Evolutionary conservation across 1,140 invertebrate genomes (phyloP).

Genomic region (Drosophila dunni): DNA sequence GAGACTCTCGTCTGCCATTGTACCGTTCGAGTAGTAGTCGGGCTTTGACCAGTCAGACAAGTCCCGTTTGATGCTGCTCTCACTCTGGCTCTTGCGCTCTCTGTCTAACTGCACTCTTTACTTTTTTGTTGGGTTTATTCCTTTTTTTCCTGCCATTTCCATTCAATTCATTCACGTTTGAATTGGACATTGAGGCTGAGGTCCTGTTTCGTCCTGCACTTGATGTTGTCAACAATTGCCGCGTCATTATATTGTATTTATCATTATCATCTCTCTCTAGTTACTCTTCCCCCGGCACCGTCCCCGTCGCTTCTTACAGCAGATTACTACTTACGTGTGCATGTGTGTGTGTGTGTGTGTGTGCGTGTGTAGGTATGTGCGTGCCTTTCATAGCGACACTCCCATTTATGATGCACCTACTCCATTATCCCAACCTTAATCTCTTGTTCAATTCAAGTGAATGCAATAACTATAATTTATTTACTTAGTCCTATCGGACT

Average conservation of each 20-base stretch:
- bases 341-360: constrained; percentile 14
- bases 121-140: neutral
- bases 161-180: constrained; percentile 29
- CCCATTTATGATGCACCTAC: constrained; percentile 17
- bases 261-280: constrained; percentile 66
- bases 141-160: neutral
- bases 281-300: neutral
- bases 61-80: constrained; percentile 5
- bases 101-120: neutral
- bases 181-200: neutral
- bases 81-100: neutral
- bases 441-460: constrained; percentile 8
- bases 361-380: constrained; percentile 4
- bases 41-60: constrained; percentile 57
- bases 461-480: neutral
- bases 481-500: neutral
- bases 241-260: constrained; percentile 80
- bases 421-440: neutral
- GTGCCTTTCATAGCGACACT: neutral
- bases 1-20: constrained; percentile 50
- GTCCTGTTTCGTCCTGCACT: constrained; percentile 47
- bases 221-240: constrained; percentile 75
- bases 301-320: neutral
- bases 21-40: constrained; percentile 48
- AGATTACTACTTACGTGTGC: too few species aligned